A percentile compares a stretch with the other conserved stretches of the same genome.
phyloP scores from a whole-genome alignment of 2,888 invertebrate species.

The Watsonalla cultraria region DNA sequence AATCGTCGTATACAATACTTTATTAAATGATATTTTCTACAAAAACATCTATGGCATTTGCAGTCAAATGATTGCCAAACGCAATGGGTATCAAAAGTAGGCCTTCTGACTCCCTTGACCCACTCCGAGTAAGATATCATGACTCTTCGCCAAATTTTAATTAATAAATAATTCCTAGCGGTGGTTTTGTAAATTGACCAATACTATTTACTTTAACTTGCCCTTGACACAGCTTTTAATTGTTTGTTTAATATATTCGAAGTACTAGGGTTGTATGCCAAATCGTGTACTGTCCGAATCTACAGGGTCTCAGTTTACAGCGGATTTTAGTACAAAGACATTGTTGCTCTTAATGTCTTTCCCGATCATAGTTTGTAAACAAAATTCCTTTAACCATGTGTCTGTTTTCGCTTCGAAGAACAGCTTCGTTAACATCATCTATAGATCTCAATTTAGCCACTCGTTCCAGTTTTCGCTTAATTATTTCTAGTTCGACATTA shows the following conservation, averaged over 20 bases:
- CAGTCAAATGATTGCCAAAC: constrained; percentile 21
- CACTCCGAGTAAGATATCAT: constrained; percentile 21
- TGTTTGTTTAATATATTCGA: neutral
- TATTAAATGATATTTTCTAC: constrained; percentile 19
- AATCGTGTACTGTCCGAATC: neutral
- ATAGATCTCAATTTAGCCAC: no score
- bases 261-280: neutral
- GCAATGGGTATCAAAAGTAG: constrained; percentile 16
- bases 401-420: neutral
- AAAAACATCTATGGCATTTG: constrained; percentile 23
- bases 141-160: constrained; percentile 21
- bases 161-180: constrained; percentile 9
- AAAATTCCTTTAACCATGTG: neutral
- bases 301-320: neutral
- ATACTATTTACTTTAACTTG: neutral
- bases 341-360: neutral
- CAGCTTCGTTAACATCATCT: neutral
- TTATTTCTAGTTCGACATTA: no score
- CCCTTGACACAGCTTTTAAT: neutral
- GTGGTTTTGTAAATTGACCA: neutral
- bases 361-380: neutral
- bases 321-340: neutral
- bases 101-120: constrained; percentile 26
- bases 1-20: constrained; percentile 25
- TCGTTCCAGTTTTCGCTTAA: no score